These are phyloP conservation scores for Muscicapa striata DNA, from an alignment of 2,797 vertebrate species.

Conservation along the genomic window DNA sequence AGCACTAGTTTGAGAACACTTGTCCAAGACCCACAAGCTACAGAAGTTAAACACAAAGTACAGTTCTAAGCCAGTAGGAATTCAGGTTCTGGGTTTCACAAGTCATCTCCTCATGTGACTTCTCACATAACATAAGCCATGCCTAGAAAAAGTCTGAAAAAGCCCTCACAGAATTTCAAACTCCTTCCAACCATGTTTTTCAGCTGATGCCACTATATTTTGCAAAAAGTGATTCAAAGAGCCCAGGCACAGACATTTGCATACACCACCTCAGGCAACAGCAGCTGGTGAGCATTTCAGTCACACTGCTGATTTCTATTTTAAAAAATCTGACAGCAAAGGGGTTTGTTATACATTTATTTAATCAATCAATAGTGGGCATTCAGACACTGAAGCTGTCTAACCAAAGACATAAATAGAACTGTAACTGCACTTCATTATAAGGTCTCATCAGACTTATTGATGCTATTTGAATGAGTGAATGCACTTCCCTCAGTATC, in stretches of 20 bases:
- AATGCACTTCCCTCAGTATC: not conserved
- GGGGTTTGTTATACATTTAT: slow-evolving; percentile 37
- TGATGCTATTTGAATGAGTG: not conserved
- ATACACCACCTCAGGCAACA: slow-evolving; percentile 56
- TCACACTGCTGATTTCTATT: slow-evolving; percentile 60
- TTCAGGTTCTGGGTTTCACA: not conserved
- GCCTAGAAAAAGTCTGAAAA: not conserved
- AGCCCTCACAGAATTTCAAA: not conserved
- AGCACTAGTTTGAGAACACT: not conserved
- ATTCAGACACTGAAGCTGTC: slow-evolving; percentile 33
- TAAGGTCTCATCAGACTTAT: not conserved
- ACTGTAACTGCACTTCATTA: slow-evolving; percentile 1
- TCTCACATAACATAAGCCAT: not conserved
- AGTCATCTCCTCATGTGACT: not conserved
- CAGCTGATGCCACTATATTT: slow-evolving; percentile 6
- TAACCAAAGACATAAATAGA: not conserved
- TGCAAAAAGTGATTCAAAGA: slow-evolving; percentile 44
- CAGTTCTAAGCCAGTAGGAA: not conserved
- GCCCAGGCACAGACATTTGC: slow-evolving; percentile 42
- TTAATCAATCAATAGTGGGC: slow-evolving; percentile 35
- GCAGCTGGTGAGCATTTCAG: slow-evolving; percentile 22
- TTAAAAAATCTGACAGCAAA: slow-evolving; percentile 49
- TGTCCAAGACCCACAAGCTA: not conserved
- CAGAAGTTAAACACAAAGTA: not conserved
- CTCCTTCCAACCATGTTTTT: not conserved